Evolutionary conservation across 2,888 invertebrate genomes (phyloP).

Genomic region (Mactromeris polynyma): DNA sequence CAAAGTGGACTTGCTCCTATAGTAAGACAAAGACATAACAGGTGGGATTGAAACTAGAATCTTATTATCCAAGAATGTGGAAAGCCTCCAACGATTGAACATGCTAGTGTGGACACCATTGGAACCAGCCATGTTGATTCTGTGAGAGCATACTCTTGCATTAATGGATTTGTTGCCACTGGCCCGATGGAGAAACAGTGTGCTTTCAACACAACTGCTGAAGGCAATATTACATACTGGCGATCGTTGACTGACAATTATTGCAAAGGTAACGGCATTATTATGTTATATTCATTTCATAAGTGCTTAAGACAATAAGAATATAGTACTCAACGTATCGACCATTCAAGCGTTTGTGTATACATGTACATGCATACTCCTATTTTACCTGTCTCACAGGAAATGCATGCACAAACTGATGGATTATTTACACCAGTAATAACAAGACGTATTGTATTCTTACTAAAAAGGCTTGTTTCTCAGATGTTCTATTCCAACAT

Average conservation of each 20-base stretch:
- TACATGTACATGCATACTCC: background rate
- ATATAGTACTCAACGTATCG: background rate
- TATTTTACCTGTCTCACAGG: background rate
- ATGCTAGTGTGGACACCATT: conserved; percentile 27
- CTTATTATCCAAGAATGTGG: conserved; percentile 41
- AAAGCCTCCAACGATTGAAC: conserved; percentile 12
- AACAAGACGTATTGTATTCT: too few relatives aligned
- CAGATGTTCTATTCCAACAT: too few relatives aligned
- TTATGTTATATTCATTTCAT: background rate
- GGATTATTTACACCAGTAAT: too few relatives aligned
- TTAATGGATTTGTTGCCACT: conserved; percentile 40
- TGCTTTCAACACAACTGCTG: background rate
- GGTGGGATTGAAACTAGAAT: background rate
- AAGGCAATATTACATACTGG: conserved; percentile 41
- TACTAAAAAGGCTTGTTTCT: too few relatives aligned
- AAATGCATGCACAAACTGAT: too few relatives aligned
- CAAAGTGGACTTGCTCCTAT: background rate
- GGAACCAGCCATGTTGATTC: conserved; percentile 7
- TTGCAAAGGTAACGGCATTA: conserved; percentile 56
- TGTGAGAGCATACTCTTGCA: conserved; percentile 47
- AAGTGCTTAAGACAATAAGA: background rate
- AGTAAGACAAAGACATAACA: background rate
- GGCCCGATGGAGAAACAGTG: conserved; percentile 43
- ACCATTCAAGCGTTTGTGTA: background rate
- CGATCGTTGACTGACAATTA: conserved; percentile 11